phyloP scores from a whole-genome alignment of 2,797 vertebrate genomes.

The Peromyscus melanophrys region DNA sequence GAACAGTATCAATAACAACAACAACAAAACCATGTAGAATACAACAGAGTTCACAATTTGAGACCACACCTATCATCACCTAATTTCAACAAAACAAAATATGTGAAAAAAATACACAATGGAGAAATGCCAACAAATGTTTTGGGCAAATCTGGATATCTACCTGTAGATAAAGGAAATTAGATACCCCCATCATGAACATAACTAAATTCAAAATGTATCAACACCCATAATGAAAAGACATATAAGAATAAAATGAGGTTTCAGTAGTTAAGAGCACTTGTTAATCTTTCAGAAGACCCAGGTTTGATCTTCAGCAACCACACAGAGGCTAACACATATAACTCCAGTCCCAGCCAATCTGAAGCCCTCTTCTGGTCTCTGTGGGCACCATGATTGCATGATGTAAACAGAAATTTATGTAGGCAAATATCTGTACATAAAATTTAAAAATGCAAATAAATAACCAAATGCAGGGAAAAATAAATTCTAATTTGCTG shows the following conservation, averaged over 20 bases:
- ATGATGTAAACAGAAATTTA: not conserved
- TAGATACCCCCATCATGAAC: not conserved
- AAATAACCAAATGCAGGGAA: not conserved
- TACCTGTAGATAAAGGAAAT: too few species aligned
- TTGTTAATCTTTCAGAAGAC: not conserved
- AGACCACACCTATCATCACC: not conserved
- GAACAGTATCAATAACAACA: fast-evolving
- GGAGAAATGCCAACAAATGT: not conserved
- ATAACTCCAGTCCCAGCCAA: not conserved
- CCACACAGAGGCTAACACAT: not conserved
- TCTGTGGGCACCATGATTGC: not conserved
- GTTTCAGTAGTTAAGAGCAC: not conserved
- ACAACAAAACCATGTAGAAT: not conserved
- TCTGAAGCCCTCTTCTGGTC: not conserved
- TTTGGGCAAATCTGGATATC: not conserved
- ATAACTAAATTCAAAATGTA: not conserved
- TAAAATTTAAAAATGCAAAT: not conserved
- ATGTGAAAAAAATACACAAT: not conserved
- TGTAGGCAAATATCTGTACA: too few species aligned
- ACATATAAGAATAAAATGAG: not conserved
- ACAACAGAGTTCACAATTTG: not conserved
- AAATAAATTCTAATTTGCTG: not conserved
- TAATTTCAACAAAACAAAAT: not conserved
- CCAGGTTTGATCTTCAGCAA: not conserved
- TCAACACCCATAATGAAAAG: not conserved